phyloP scores from a whole-genome alignment of 2,888 invertebrate genomes.

The Galerucella nymphaeae region DNA sequence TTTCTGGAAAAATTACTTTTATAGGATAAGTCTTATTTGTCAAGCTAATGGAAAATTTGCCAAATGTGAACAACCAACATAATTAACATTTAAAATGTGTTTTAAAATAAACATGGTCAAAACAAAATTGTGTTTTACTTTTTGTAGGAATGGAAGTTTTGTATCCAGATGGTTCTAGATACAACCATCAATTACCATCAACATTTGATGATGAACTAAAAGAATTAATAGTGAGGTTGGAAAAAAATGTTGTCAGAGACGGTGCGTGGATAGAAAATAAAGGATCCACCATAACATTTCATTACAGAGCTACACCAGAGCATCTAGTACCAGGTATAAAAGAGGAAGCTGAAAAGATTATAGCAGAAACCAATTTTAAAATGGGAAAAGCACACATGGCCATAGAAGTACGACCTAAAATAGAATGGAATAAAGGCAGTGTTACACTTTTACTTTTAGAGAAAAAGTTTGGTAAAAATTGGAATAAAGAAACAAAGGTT shows the following conservation, averaged over 20 bases:
- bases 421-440: constrained; percentile 90
- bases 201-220: constrained; percentile 83
- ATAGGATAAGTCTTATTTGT: constrained; percentile 94
- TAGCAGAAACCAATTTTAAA: constrained; percentile 80
- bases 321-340: constrained; percentile 72
- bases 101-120: neutral
- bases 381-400: constrained; percentile 86
- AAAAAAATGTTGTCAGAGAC: constrained; percentile 85
- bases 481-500: constrained; percentile 88
- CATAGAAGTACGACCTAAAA: constrained; percentile 88
- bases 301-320: constrained; percentile 83
- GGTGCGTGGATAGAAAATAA: constrained; percentile 94
- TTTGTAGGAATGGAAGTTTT: constrained; percentile 74
- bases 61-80: too few species aligned
- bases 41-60: constrained; percentile 8
- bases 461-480: constrained; percentile 88
- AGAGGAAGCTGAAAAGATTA: constrained; percentile 76
- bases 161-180: constrained; percentile 89
- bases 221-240: constrained; percentile 78
- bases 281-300: constrained; percentile 85
- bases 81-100: neutral
- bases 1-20: constrained; percentile 99
- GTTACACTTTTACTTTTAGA: constrained; percentile 89
- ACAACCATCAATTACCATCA: constrained; percentile 88
- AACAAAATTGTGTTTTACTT: neutral